Percentiles rank a stretch among this genome's conserved stretches.
These are phyloP conservation scores for Acleris emargana DNA, from an alignment of 2,888 invertebrate species.

Conservation along the genomic window DNA sequence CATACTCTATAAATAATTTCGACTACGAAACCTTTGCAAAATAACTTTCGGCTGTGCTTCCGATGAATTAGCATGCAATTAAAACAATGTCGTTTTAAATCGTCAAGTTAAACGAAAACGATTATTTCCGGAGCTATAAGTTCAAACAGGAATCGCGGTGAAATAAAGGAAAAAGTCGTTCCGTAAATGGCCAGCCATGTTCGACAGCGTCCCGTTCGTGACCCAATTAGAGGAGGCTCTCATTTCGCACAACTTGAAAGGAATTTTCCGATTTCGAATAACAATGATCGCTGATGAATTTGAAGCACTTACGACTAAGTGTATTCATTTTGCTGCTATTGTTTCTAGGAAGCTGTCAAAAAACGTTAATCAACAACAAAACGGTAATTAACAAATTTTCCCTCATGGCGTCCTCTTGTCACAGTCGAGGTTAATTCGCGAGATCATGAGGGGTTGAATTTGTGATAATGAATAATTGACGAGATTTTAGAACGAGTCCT, in stretches of 20 bases:
- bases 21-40: constrained; percentile 25
- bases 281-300: constrained; percentile 35
- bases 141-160: constrained; percentile 55
- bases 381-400: constrained; percentile 10
- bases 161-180: constrained; percentile 68
- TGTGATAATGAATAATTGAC: constrained; percentile 22
- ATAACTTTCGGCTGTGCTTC: constrained; percentile 41
- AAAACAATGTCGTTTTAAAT: constrained; percentile 52
- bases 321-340: constrained; percentile 12
- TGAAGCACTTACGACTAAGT: constrained; percentile 16
- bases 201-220: constrained; percentile 72
- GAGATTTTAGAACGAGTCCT: constrained; percentile 23
- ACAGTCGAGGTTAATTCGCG: constrained; percentile 6
- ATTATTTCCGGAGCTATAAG: constrained; percentile 64
- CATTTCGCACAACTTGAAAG: constrained; percentile 33
- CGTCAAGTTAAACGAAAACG: constrained; percentile 59
- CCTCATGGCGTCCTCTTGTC: neutral
- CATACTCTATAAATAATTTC: neutral
- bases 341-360: neutral
- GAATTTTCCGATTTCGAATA: constrained; percentile 31
- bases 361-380: neutral
- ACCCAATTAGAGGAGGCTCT: constrained; percentile 62
- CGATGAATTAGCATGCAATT: constrained; percentile 55
- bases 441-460: constrained; percentile 11
- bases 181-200: constrained; percentile 72